A percentile compares a stretch with the other conserved stretches of the same genome.
phyloP scores from a whole-genome alignment of 2,888 invertebrate species.

The Thalpophila matura region DNA sequence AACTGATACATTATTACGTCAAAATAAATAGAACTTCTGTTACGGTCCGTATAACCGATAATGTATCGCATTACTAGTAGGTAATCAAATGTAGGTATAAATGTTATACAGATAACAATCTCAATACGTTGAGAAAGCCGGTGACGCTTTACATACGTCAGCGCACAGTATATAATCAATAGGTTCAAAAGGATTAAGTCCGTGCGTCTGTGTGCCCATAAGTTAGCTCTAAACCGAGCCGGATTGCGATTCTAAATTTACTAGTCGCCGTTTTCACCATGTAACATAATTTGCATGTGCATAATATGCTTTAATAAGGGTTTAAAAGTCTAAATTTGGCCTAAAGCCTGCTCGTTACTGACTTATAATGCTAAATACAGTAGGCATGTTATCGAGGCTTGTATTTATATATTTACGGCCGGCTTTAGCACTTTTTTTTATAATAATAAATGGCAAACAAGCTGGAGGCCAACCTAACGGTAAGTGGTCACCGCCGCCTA shows the following conservation, averaged over 20 bases:
- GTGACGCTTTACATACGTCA: conserved; percentile 44
- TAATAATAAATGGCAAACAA: too few species aligned
- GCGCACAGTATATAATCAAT: conserved; percentile 34
- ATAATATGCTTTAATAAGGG: not conserved
- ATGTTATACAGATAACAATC: conserved; percentile 13
- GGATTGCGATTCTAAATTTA: conserved; percentile 22
- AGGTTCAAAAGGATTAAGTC: conserved; percentile 46
- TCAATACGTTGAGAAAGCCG: conserved; percentile 19
- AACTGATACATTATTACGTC: conserved; percentile 5
- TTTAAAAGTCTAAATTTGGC: not conserved
- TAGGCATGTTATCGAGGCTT: not conserved
- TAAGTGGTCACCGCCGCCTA: too few species aligned
- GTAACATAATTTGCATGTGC: too few species aligned
- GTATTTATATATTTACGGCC: too few species aligned
- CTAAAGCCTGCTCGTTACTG: not conserved
- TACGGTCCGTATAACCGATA: not conserved
- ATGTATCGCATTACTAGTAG: not conserved
- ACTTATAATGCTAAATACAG: not conserved
- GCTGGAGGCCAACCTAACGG: too few species aligned
- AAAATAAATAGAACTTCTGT: not conserved
- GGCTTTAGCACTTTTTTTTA: too few species aligned
- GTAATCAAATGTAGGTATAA: not conserved
- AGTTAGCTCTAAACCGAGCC: conserved; percentile 12
- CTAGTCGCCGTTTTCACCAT: not conserved
- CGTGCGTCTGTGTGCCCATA: conserved; percentile 16